phyloP scores from a whole-genome alignment of 1,140 invertebrate genomes.

The Lineus longissimus region DNA sequence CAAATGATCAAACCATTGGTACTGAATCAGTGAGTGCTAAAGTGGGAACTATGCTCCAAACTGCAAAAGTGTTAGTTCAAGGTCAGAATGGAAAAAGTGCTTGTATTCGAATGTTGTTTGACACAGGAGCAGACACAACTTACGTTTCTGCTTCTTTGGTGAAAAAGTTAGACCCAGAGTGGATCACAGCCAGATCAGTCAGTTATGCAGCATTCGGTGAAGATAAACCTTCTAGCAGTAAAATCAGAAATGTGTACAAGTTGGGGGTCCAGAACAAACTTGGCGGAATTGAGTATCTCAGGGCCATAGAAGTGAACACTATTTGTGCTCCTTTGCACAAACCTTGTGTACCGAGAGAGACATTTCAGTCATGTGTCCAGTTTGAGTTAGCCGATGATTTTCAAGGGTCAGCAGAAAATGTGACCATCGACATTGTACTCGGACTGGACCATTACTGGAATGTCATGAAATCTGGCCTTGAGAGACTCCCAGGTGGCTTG shows the following conservation, averaged over 20 bases:
- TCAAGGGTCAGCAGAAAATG: not conserved
- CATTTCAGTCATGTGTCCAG: not conserved
- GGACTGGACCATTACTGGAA: slow-evolving; percentile 3
- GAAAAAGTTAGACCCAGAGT: too few species aligned
- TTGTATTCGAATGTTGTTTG: too few species aligned
- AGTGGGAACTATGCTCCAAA: too few species aligned
- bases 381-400: too few species aligned
- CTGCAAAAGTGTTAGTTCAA: too few species aligned
- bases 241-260: not conserved
- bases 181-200: not conserved
- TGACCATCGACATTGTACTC: not conserved
- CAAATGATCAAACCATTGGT: too few species aligned
- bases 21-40: too few species aligned
- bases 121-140: too few species aligned
- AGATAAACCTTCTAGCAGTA: not conserved
- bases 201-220: slow-evolving; percentile 6
- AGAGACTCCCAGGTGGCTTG: not conserved
- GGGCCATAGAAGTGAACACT: not conserved
- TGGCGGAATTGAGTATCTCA: not conserved
- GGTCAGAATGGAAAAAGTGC: too few species aligned
- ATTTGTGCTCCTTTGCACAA: not conserved
- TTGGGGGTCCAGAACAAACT: not conserved
- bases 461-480: not conserved
- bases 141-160: too few species aligned
- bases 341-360: not conserved